A percentile compares a stretch with the other conserved stretches of the same genome.
Evolutionary conservation across 2,888 invertebrate species (phyloP).

Genomic region (Hyposoter didymator): DNA sequence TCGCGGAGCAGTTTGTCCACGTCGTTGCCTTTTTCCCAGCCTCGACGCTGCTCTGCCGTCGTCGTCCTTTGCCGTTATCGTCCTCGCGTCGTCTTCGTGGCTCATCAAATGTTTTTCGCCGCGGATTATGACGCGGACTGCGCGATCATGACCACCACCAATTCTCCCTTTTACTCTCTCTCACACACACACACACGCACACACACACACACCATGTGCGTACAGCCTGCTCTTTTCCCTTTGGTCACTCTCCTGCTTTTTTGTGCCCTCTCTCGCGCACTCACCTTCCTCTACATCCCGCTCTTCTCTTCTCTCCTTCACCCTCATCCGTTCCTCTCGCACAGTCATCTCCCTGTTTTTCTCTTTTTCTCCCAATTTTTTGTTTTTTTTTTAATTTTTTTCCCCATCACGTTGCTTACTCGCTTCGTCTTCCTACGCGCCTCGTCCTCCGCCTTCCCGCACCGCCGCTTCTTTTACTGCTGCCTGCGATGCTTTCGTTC

Average conservation of each 20-base stretch:
- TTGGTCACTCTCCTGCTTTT: conserved; percentile 60
- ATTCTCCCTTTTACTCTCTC: conserved; percentile 62
- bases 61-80: conserved; percentile 49
- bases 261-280: conserved; percentile 54
- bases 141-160: conserved; percentile 83
- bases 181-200: no score
- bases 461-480: conserved; percentile 62
- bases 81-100: conserved; percentile 62
- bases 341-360: conserved; percentile 56
- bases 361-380: not conserved
- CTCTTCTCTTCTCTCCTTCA: conserved; percentile 57
- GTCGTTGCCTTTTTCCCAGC: conserved; percentile 80
- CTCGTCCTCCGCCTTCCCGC: conserved; percentile 59
- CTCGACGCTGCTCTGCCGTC: conserved; percentile 75
- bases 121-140: conserved; percentile 84
- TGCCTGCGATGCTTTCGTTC: conserved; percentile 34
- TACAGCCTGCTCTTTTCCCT: conserved; percentile 21
- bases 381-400: no score
- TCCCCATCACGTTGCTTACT: conserved; percentile 51
- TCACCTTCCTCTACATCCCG: conserved; percentile 38
- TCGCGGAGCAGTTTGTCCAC: conserved; percentile 56
- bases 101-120: conserved; percentile 84
- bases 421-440: conserved; percentile 41
- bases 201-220: conserved; percentile 33
- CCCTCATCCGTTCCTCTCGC: conserved; percentile 55